Percentiles rank a stretch among this genome's conserved stretches.
phyloP scores from a whole-genome alignment of 2,888 invertebrate species.

The Cryptocephalus moraei region DNA sequence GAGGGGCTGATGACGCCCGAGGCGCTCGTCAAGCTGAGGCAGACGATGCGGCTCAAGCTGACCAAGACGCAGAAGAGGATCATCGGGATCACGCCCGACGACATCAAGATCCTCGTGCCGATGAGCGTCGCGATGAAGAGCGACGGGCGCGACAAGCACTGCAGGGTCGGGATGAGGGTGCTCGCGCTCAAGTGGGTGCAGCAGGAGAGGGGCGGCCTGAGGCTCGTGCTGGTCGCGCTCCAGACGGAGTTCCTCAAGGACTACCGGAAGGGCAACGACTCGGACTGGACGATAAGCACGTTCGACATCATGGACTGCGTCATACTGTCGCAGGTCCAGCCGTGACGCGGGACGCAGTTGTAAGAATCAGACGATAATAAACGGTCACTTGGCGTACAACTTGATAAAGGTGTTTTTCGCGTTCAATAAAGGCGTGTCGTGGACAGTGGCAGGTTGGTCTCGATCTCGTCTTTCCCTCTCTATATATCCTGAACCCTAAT shows the following conservation, averaged over 20 bases:
- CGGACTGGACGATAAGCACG: slow-evolving; percentile 33
- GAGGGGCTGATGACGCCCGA: slow-evolving; percentile 25
- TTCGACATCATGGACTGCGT: slow-evolving; percentile 34
- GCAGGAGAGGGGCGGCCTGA: slow-evolving; percentile 20
- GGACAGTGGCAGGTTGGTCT: too few relatives aligned
- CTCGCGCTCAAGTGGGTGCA: slow-evolving; percentile 34
- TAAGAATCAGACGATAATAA: too few relatives aligned
- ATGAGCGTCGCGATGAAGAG: slow-evolving; percentile 23
- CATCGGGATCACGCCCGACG: slow-evolving; percentile 29
- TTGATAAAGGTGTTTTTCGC: too few relatives aligned
- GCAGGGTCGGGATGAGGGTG: slow-evolving; percentile 28
- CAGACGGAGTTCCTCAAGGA: slow-evolving; percentile 35
- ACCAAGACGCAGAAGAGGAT: slow-evolving; percentile 28
- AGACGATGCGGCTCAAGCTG: slow-evolving; percentile 26
- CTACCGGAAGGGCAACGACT: slow-evolving; percentile 22
- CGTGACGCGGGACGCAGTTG: background rate
- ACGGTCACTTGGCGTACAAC: too few relatives aligned
- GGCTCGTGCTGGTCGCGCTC: slow-evolving; percentile 32
- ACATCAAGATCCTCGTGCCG: slow-evolving; percentile 36
- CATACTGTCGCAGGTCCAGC: slow-evolving; percentile 18
- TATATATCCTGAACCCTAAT: too few relatives aligned
- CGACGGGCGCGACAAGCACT: slow-evolving; percentile 21
- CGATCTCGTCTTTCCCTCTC: too few relatives aligned
- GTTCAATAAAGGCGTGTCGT: too few relatives aligned
- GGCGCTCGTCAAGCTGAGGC: slow-evolving; percentile 23